phyloP scores from a whole-genome alignment of 1,140 invertebrate species.

The Coptotermes formosanus region DNA sequence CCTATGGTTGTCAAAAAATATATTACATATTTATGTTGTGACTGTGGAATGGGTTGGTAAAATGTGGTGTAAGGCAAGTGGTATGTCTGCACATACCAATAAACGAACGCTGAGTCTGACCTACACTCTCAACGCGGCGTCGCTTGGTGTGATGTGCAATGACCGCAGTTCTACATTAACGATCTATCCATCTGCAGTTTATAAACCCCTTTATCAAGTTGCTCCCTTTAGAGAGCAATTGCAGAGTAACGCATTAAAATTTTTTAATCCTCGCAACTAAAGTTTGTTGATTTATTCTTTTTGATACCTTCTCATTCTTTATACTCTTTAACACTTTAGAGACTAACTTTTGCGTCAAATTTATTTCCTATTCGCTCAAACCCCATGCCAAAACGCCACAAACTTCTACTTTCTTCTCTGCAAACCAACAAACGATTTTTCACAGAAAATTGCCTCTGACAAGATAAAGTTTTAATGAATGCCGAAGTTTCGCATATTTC shows the following conservation, averaged over 20 bases:
- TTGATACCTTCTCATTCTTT: background rate
- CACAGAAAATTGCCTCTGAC: slow-evolving; percentile 9
- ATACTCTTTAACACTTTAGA: background rate
- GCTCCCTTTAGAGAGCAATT: background rate
- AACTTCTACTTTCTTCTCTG: background rate
- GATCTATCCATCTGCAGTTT: background rate
- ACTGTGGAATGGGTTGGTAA: too few relatives aligned
- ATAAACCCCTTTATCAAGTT: background rate
- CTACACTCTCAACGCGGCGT: too few relatives aligned
- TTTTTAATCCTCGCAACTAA: background rate
- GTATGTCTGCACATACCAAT: too few relatives aligned
- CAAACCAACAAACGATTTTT: background rate
- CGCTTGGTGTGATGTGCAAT: too few relatives aligned
- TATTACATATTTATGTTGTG: too few relatives aligned
- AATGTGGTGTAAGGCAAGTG: too few relatives aligned
- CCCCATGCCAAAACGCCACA: background rate
- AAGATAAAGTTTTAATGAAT: background rate
- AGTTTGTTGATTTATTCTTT: background rate
- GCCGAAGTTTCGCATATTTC: background rate
- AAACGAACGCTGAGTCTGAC: too few relatives aligned
- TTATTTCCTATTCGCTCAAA: background rate
- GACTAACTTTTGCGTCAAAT: background rate
- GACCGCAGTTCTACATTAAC: too few relatives aligned
- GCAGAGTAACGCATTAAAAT: background rate
- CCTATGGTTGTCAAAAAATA: too few relatives aligned